Conservation (phyloP, 2,888 invertebrate species). For the Caenorhabditis angaria region DNA sequence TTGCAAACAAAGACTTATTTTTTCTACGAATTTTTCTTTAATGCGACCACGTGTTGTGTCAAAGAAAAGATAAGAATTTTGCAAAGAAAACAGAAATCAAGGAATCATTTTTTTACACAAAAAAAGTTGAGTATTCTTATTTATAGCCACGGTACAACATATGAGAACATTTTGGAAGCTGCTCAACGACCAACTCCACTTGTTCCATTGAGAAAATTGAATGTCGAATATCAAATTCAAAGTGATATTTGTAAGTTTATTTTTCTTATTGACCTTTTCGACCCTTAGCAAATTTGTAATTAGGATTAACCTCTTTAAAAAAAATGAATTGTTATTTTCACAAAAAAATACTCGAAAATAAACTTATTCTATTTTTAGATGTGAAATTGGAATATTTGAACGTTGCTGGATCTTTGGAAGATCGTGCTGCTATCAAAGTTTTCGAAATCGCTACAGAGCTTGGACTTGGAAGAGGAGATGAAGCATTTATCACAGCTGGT, state of each 20-base stretch:
- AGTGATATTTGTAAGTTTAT: constrained; percentile 42
- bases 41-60: constrained; percentile 11
- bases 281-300: constrained; percentile 5
- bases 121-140: background rate
- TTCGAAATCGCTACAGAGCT: constrained; percentile 81
- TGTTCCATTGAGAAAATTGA: constrained; percentile 40
- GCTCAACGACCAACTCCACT: constrained; percentile 41
- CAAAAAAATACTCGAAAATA: constrained; percentile 3
- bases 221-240: constrained; percentile 34
- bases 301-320: background rate
- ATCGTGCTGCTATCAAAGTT: constrained; percentile 81
- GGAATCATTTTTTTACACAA: background rate
- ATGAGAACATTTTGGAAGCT: constrained; percentile 38
- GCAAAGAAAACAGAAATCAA: background rate
- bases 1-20: no score
- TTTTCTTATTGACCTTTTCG: background rate
- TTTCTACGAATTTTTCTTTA: background rate
- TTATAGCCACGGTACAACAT: constrained; percentile 14
- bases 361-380: constrained; percentile 77
- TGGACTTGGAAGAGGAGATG: constrained; percentile 83
- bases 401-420: constrained; percentile 94
- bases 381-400: constrained; percentile 97
- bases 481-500: constrained; percentile 96
- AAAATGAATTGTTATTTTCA: background rate
- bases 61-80: background rate